Conservation (phyloP, 1,140 invertebrate genomes). For the Scylla paramamosain region DNA sequence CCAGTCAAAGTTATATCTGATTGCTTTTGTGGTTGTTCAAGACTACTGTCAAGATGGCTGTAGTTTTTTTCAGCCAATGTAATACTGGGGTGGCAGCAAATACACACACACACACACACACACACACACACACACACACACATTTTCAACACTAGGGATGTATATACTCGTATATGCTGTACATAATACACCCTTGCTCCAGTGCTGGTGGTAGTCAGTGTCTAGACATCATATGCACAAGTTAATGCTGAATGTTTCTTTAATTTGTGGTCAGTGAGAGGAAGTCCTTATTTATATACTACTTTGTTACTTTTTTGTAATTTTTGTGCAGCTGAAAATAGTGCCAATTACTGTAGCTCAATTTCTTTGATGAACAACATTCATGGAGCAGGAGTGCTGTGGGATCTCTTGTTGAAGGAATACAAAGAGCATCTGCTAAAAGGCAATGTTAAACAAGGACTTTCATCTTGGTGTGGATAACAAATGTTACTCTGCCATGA, state of each 20-base stretch:
- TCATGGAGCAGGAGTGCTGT: not conserved
- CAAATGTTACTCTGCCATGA: not conserved
- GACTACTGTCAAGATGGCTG: not conserved
- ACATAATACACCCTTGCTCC: not conserved
- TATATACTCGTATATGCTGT: slow-evolving; percentile 7
- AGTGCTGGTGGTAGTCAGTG: not conserved
- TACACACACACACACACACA: not conserved
- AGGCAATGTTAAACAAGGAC: not conserved
- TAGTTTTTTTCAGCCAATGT: not conserved
- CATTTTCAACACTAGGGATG: not conserved
- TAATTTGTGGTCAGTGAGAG: not conserved
- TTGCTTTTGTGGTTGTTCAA: slow-evolving; percentile 13
- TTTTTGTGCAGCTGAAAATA: not conserved
- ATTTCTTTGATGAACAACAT: too few species aligned
- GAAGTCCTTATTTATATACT: not conserved
- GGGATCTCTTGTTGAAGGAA: not conserved
- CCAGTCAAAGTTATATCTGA: slow-evolving; percentile 3
- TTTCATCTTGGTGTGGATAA: not conserved
- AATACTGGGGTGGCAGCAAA: slow-evolving; percentile 19
- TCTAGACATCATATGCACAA: not conserved
- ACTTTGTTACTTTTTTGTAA: not conserved
- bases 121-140: too few species aligned
- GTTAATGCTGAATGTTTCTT: not conserved
- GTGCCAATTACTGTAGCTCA: not conserved
- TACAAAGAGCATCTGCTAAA: not conserved